Conservation (phyloP, 1,140 invertebrate species). For the Hylyphantes graminicola region DNA sequence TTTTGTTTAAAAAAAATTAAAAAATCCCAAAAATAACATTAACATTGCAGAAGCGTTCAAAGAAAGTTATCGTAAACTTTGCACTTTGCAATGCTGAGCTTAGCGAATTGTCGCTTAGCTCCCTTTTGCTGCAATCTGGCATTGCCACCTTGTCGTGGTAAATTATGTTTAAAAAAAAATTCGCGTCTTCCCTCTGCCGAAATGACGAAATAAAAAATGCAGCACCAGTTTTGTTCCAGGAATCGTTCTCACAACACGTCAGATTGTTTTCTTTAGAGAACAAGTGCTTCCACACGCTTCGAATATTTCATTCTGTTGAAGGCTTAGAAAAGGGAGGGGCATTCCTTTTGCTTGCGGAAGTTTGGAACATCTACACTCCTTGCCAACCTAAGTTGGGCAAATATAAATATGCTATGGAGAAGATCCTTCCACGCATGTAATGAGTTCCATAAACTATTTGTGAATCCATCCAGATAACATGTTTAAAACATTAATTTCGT, state of each 20-base stretch:
- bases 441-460: too few species aligned
- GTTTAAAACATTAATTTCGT: too few species aligned
- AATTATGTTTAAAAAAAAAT: slow-evolving; percentile 30
- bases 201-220: slow-evolving; percentile 15
- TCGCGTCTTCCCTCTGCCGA: neutral
- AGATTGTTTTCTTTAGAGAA: slow-evolving; percentile 18
- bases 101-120: slow-evolving; percentile 20
- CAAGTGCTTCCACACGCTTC: neutral
- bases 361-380: too few species aligned
- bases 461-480: too few species aligned
- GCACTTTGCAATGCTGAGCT: neutral
- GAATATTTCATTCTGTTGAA: slow-evolving; percentile 16
- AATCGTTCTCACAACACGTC: slow-evolving; percentile 32
- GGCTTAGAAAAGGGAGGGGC: neutral
- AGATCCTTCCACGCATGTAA: too few species aligned
- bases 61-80: too few species aligned
- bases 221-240: slow-evolving; percentile 12
- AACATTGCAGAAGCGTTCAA: too few species aligned
- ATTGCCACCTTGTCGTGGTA: slow-evolving; percentile 27
- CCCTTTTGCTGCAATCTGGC: slow-evolving; percentile 29
- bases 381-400: too few species aligned
- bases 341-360: too few species aligned
- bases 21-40: too few species aligned
- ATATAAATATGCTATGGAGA: too few species aligned
- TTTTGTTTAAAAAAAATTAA: too few species aligned